Conservation (phyloP, 2,888 invertebrate genomes). For the Epirrhoe alternata region DNA sequence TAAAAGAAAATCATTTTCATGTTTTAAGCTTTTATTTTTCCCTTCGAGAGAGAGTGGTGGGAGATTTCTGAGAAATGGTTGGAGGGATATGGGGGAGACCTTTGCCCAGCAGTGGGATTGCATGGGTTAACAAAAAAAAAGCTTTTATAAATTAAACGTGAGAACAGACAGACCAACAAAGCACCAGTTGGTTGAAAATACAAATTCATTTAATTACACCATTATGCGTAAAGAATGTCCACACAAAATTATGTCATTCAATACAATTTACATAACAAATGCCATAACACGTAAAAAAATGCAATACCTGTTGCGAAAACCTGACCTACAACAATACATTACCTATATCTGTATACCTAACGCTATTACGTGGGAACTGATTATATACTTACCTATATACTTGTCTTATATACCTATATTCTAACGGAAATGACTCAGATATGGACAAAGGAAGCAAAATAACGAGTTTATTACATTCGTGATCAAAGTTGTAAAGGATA, state of each 20-base stretch:
- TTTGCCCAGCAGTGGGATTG: too few relatives aligned
- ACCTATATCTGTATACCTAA: conserved; percentile 34
- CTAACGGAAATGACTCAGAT: conserved; percentile 47
- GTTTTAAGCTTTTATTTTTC: too few relatives aligned
- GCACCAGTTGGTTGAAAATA: neutral
- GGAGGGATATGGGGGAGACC: too few relatives aligned
- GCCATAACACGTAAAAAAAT: conserved; percentile 10
- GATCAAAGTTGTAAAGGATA: conserved; percentile 10
- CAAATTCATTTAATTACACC: neutral
- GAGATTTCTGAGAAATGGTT: too few relatives aligned
- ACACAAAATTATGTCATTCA: conserved; percentile 1
- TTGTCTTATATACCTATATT: conserved; percentile 27
- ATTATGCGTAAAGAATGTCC: neutral
- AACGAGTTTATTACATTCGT: conserved; percentile 17
- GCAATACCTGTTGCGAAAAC: conserved; percentile 52
- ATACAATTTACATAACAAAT: conserved; percentile 3
- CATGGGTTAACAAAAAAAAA: too few relatives aligned
- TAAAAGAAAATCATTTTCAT: too few relatives aligned
- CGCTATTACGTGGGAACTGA: conserved; percentile 48
- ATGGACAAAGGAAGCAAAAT: conserved; percentile 29
- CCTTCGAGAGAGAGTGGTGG: too few relatives aligned
- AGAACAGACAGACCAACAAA: neutral
- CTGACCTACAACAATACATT: conserved; percentile 60
- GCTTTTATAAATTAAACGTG: too few relatives aligned
- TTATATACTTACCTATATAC: conserved; percentile 33